A percentile compares a stretch with the other conserved stretches of the same genome.
Conservation (phyloP, 2,888 invertebrate species). For the Conchocele bisecta region DNA sequence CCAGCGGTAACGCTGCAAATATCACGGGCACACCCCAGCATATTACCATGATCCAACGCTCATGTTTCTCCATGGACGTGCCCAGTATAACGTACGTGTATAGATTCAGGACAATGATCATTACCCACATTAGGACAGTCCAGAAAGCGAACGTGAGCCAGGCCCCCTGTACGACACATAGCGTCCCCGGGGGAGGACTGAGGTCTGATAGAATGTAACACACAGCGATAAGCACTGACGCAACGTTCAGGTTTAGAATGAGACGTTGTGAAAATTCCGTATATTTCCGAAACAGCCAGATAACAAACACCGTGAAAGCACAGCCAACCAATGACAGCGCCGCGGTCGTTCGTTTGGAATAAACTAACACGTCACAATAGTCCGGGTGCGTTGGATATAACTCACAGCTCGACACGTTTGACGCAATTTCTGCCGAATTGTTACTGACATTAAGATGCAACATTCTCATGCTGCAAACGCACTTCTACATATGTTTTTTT, state of each 20-base stretch:
- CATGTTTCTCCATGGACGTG: slow-evolving; percentile 3
- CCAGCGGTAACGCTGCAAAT: slow-evolving; percentile 13
- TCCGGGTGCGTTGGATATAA: background rate
- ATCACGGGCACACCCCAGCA: slow-evolving; percentile 18
- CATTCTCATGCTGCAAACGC: too few relatives aligned
- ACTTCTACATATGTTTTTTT: too few relatives aligned
- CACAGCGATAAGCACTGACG: background rate
- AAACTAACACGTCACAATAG: background rate
- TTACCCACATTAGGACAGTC: slow-evolving; percentile 11
- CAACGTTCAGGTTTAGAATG: background rate
- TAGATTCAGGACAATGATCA: slow-evolving; percentile 26
- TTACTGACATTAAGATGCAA: too few relatives aligned
- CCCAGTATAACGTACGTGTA: slow-evolving; percentile 13
- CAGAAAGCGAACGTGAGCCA: slow-evolving; percentile 17
- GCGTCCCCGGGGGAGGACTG: background rate
- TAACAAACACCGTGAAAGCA: background rate
- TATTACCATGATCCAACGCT: background rate
- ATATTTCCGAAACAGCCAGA: slow-evolving; percentile 9
- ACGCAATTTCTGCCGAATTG: too few relatives aligned
- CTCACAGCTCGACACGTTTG: too few relatives aligned
- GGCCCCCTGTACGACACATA: slow-evolving; percentile 34
- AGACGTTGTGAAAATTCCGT: slow-evolving; percentile 2
- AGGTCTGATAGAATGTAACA: slow-evolving; percentile 17
- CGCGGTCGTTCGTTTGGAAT: background rate
- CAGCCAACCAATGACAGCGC: background rate